Base-by-base conservation (phyloP, 30 jellyfish, hydroid and myxozoan genomes). In the Catostylus mosaicus region DNA sequence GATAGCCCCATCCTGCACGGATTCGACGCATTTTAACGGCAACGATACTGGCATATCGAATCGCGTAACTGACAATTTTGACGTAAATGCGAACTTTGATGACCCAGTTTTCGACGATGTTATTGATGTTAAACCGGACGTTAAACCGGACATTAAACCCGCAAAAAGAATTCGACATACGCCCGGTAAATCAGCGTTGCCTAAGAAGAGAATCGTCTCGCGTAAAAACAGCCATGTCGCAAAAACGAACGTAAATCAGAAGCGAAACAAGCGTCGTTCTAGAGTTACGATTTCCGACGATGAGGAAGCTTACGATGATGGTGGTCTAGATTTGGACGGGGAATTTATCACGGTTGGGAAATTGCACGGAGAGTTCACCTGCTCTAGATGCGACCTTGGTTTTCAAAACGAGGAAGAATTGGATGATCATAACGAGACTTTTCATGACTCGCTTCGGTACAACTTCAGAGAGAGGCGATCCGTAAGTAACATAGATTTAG, bases 361-460 rank as follows among this genome's bases (percentile, higher is more conserved):
- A 47, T 73, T 82, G 4, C 76, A 82, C 40, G 92, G 92, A 18
- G 92, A 82, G 52, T 82, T 50, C 60, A 82, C 92, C 32, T 82
- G 92, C 30, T 82, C 92, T 30, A 68, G 92, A 24, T 82, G 92
- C 68, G 92, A 82, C 30, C 79, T 35, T 22, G 92, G 92, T 10
- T 82, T 82, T 30, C 92, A 68, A 75, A 82, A 82, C 65, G 92
- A 82, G 33, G 71, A 50, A 72, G 92, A 82, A 43, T 34, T 82
- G 37, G 92, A 82, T 46, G 92, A 82, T n/a, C 92, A 82, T 34
- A 82, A 82, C 45, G 92, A 82, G 52, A 67, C 80, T 31, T 82
- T 82, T 82, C 92, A 82, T 57, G 92, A 82, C 57, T 82, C 92
- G 32, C 73, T 82, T 45, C 48, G 92, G 69, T 82, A 82, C 50